These are phyloP conservation scores for Carcharodon carcharias DNA, from an alignment of 2,797 vertebrate genomes.

Conservation along the genomic window DNA sequence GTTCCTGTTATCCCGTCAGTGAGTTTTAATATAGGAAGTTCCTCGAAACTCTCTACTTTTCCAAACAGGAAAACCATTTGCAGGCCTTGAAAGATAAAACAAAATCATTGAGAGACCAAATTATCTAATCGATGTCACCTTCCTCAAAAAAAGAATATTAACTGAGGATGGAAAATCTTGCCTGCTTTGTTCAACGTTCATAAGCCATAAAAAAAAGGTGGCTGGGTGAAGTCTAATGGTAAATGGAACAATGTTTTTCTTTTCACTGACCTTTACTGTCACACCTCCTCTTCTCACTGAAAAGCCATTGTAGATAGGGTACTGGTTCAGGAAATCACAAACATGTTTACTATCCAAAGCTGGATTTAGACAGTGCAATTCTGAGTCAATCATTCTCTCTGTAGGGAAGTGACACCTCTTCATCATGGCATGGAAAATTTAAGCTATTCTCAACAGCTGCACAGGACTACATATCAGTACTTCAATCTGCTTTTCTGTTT, in stretches of 20 bases:
- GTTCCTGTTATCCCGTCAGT: slow-evolving; percentile 33
- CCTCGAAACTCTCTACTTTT: slow-evolving; percentile 25
- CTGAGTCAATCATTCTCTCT: neutral
- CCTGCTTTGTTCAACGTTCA: neutral
- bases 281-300: neutral
- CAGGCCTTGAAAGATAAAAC: slow-evolving; percentile 30
- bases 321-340: neutral
- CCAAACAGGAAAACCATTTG: slow-evolving; percentile 28
- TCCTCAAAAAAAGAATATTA: neutral
- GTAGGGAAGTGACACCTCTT: neutral
- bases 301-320: neutral
- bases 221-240: neutral
- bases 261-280: neutral
- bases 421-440: neutral
- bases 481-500: neutral
- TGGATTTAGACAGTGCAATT: neutral
- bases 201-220: neutral
- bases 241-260: neutral
- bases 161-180: neutral
- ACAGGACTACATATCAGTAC: neutral
- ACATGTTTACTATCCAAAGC: neutral
- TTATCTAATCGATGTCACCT: neutral
- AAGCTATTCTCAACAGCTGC: neutral
- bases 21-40: slow-evolving; percentile 30
- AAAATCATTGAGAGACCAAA: neutral